A percentile compares a stretch with the other conserved stretches of the same genome.
phyloP scores from a whole-genome alignment of 1,140 invertebrate genomes.

The Chironomus striatipennis region DNA sequence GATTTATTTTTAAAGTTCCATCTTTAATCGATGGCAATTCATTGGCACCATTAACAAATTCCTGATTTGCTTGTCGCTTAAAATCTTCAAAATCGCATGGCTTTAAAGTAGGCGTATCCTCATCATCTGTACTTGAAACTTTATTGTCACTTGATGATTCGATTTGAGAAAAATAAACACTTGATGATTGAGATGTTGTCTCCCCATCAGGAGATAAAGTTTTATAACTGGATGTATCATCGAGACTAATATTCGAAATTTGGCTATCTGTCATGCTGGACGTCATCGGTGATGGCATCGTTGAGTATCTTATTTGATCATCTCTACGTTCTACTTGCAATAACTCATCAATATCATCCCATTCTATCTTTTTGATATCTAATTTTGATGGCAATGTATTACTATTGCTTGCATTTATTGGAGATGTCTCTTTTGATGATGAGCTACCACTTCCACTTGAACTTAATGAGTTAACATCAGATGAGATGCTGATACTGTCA shows the following conservation, averaged over 20 bases:
- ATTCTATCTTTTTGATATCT: conserved; percentile 53
- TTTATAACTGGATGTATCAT: conserved; percentile 24
- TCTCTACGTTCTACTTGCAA: conserved; percentile 56
- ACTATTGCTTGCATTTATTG: conserved; percentile 47
- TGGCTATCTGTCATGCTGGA: conserved; percentile 33
- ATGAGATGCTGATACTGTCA: conserved; percentile 37
- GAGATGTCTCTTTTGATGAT: conserved; percentile 41
- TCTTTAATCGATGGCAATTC: conserved; percentile 38
- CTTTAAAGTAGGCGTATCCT: conserved; percentile 33
- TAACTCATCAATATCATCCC: conserved; percentile 62
- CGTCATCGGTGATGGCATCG: conserved; percentile 57
- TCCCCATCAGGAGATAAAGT: conserved; percentile 30
- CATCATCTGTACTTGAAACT: conserved; percentile 29
- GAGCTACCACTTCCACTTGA: conserved; percentile 27
- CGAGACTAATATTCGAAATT: background rate
- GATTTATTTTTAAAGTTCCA: conserved; percentile 40
- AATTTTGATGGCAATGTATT: conserved; percentile 59
- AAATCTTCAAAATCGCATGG: conserved; percentile 40
- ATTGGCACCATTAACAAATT: conserved; percentile 38
- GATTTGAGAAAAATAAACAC: conserved; percentile 3
- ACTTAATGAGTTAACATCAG: conserved; percentile 31
- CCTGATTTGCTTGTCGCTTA: conserved; percentile 37
- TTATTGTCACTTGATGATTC: background rate
- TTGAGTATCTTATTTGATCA: conserved; percentile 57
- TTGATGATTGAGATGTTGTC: conserved; percentile 32